phyloP scores from a whole-genome alignment of 2,113 vertebrate genomes.

The Lutjanus erythropterus region DNA sequence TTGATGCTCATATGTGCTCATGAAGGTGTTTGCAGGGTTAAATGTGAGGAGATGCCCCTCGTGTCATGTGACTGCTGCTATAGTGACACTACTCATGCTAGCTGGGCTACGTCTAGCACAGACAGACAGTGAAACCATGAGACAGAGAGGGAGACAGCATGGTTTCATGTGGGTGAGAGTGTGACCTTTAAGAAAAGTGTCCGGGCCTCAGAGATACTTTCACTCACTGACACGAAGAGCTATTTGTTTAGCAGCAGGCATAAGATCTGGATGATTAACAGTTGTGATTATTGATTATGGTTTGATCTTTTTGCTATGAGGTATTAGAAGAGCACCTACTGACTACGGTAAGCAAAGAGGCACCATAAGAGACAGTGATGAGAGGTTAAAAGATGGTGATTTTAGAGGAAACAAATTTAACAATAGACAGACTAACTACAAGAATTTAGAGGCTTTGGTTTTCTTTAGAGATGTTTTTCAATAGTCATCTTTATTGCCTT shows the following conservation, averaged over 20 bases:
- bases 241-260: slow-evolving; percentile 80
- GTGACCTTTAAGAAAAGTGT: slow-evolving; percentile 75
- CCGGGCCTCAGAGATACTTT: slow-evolving; percentile 57
- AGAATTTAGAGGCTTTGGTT: slow-evolving; percentile 91
- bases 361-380: slow-evolving; percentile 95
- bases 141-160: slow-evolving; percentile 87
- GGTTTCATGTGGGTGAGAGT: slow-evolving; percentile 80
- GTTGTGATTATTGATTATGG: slow-evolving; percentile 76
- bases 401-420: slow-evolving; percentile 86
- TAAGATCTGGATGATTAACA: slow-evolving; percentile 65
- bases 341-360: slow-evolving; percentile 90
- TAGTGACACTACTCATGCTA: slow-evolving; percentile 81
- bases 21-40: slow-evolving; percentile 52
- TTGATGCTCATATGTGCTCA: slow-evolving; percentile 48
- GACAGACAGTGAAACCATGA: slow-evolving; percentile 81
- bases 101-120: slow-evolving; percentile 75
- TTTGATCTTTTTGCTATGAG: slow-evolving; percentile 91
- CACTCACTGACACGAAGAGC: slow-evolving; percentile 92
- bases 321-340: slow-evolving; percentile 91
- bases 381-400: slow-evolving; percentile 94
- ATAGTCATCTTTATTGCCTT: slow-evolving; percentile 87
- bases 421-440: slow-evolving; percentile 86
- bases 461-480: slow-evolving; percentile 75
- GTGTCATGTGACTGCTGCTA: slow-evolving; percentile 65
- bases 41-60: slow-evolving; percentile 41